phyloP scores from a whole-genome alignment of 2,797 vertebrate species.

The Crax fasciolata region DNA sequence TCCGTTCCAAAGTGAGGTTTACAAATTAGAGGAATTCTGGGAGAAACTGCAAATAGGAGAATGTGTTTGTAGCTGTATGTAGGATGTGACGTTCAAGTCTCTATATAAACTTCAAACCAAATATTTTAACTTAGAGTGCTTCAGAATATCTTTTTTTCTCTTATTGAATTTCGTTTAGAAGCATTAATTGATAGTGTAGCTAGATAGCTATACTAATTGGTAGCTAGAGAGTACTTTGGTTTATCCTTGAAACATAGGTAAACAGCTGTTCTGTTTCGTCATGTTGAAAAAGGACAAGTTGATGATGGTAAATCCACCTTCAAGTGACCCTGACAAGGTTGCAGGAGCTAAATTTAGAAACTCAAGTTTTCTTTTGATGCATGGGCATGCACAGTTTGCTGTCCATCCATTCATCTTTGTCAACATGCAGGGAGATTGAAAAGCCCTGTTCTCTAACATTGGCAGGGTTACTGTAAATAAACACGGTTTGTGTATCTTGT shows the following conservation, averaged over 20 bases:
- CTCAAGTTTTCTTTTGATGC: constrained; percentile 7
- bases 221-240: not conserved
- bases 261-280: not conserved
- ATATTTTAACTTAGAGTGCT: not conserved
- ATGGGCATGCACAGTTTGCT: not conserved
- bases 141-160: not conserved
- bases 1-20: not conserved
- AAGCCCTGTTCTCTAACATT: not conserved
- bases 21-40: not conserved
- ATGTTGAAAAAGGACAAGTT: not conserved
- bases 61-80: not conserved
- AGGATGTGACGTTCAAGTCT: not conserved
- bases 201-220: too few species aligned
- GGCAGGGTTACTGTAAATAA: constrained; percentile 9
- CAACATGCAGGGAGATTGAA: not conserved
- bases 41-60: not conserved
- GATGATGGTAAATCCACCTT: constrained; percentile 12
- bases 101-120: not conserved
- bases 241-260: not conserved
- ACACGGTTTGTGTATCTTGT: not conserved
- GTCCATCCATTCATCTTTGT: constrained; percentile 27
- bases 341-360: constrained; percentile 24
- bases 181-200: not conserved
- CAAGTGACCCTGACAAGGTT: not conserved
- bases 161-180: not conserved